Percentiles rank a stretch among this genome's conserved stretches.
phyloP scores from a whole-genome alignment of 53 echinoderm and acorn worm genomes.

The Stichopus horrens region DNA sequence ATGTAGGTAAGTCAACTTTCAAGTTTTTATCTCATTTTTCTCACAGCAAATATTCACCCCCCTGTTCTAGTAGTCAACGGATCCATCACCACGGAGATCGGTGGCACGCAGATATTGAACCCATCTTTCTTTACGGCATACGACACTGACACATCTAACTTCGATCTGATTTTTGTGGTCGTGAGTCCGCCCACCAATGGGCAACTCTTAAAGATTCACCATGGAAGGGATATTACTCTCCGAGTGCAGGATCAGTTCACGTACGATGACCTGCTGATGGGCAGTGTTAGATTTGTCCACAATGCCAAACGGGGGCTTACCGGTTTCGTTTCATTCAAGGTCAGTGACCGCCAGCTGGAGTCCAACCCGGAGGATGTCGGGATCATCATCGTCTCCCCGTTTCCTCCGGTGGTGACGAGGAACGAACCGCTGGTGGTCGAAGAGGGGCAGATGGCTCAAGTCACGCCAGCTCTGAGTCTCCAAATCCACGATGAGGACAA shows the following conservation, averaged over 20 bases:
- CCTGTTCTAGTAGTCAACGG: constrained; percentile 86
- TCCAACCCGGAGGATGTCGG: constrained; percentile 74
- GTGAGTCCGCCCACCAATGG: constrained; percentile 92
- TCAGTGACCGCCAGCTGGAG: constrained; percentile 79
- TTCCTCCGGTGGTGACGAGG: constrained; percentile 78
- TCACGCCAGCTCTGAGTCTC: constrained; percentile 69
- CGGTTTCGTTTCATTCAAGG: constrained; percentile 74
- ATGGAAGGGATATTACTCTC: constrained; percentile 68
- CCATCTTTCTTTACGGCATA: constrained; percentile 91
- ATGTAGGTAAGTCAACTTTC: not conserved
- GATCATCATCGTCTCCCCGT: constrained; percentile 77
- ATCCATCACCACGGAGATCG: constrained; percentile 80
- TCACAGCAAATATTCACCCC: constrained; percentile 77
- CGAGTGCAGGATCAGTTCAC: constrained; percentile 72
- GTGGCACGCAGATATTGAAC: constrained; percentile 79
- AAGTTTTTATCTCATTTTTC: not conserved
- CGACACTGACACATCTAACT: constrained; percentile 79
- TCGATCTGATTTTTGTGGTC: constrained; percentile 69
- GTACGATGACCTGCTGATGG: constrained; percentile 69
- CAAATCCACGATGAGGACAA: constrained; percentile 93
- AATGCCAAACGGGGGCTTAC: constrained; percentile 59
- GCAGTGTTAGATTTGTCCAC: constrained; percentile 81
- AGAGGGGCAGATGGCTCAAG: constrained; percentile 74
- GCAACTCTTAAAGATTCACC: constrained; percentile 74
- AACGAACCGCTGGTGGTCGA: constrained; percentile 87